These are phyloP conservation scores for Tubulanus polymorphus DNA, from an alignment of 2,888 invertebrate genomes.

Conservation along the genomic window DNA sequence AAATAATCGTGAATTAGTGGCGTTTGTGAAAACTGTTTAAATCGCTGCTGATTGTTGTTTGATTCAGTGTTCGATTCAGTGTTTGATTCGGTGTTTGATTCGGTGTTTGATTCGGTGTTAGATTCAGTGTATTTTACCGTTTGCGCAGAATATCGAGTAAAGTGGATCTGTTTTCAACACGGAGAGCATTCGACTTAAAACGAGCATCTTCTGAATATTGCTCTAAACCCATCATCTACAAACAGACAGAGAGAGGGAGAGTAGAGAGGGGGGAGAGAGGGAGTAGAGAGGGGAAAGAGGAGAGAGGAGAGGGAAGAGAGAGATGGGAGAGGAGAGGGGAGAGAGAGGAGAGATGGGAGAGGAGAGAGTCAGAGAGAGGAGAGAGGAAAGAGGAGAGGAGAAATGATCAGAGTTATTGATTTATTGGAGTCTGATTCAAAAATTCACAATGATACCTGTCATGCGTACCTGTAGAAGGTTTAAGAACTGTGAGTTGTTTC, in stretches of 20 bases:
- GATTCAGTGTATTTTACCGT: neutral
- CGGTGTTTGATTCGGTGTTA: too few relatives aligned
- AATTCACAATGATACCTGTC: too few relatives aligned
- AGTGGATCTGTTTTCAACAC: slow-evolving; percentile 1
- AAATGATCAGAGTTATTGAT: too few relatives aligned
- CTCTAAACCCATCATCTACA: too few relatives aligned
- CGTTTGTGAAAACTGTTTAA: neutral
- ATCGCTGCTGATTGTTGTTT: neutral
- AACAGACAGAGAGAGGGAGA: too few relatives aligned
- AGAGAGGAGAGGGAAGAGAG: neutral
- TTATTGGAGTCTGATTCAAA: too few relatives aligned
- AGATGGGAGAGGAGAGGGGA: neutral
- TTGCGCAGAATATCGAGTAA: neutral
- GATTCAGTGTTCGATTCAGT: neutral
- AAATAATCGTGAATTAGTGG: neutral
- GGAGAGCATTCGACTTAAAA: slow-evolving; percentile 32
- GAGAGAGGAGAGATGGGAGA: slow-evolving; percentile 5
- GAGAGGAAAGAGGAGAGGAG: slow-evolving; percentile 1
- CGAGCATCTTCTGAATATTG: neutral
- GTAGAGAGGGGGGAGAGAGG: too few relatives aligned
- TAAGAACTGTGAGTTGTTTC: slow-evolving; percentile 63
- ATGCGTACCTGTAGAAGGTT: slow-evolving; percentile 37
- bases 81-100: neutral
- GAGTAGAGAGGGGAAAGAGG: too few relatives aligned
- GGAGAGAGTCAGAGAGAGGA: slow-evolving; percentile 11